phyloP scores from a whole-genome alignment of 2,113 vertebrate genomes.

The Acrocephalus arundinaceus region DNA sequence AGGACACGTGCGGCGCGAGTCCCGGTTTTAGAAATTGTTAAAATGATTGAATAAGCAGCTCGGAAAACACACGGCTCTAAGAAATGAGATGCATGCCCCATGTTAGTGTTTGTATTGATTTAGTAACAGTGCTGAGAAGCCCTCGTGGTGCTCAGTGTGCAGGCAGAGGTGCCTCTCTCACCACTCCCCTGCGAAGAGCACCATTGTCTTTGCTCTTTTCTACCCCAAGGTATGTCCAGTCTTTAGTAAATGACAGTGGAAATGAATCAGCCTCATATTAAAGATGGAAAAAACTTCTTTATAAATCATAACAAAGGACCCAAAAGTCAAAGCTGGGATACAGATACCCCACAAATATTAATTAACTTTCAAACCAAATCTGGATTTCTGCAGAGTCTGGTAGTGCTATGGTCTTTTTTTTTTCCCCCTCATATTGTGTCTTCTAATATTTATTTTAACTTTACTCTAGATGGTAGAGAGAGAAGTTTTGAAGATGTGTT shows the following conservation, averaged over 20 bases:
- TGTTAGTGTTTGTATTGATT: neutral
- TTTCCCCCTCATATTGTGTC: neutral
- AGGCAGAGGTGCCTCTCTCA: neutral
- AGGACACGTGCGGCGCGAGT: neutral
- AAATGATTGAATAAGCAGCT: constrained; percentile 57
- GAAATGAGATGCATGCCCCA: neutral
- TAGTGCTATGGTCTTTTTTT: neutral
- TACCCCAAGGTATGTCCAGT: neutral
- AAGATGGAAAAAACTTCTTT: neutral
- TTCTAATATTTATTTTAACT: neutral
- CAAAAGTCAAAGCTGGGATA: neutral
- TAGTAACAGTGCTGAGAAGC: neutral
- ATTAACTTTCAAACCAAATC: neutral
- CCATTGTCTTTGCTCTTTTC: rapidly evolving
- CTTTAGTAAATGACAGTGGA: neutral
- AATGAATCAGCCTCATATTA: neutral
- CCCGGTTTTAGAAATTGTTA: neutral
- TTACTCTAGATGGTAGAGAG: neutral
- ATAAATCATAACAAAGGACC: neutral
- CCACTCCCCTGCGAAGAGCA: rapidly evolving
- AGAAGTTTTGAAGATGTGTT: neutral
- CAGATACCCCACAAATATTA: neutral
- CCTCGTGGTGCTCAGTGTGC: rapidly evolving
- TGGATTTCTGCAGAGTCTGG: neutral
- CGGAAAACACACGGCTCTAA: neutral